Evolutionary conservation across 2,888 invertebrate genomes (phyloP), one percentile per base, ranked within the genome.

Genomic region (Drosophila mettleri): DNA sequence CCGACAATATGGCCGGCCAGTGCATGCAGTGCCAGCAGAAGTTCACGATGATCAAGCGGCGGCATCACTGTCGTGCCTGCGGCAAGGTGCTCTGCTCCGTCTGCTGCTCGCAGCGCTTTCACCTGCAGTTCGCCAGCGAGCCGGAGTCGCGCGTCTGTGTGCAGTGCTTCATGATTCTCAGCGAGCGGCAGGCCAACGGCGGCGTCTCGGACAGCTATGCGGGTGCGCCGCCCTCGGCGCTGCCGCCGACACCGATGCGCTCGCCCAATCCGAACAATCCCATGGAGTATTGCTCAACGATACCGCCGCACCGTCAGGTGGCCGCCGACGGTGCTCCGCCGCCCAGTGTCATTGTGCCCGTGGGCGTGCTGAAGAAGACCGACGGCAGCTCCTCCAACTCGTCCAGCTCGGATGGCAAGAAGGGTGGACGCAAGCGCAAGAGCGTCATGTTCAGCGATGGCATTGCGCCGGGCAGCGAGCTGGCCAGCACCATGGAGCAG

Each of bases 371-470:
- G 3, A 96, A 96, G 90, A 91, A 92, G 59, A 89, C 90, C 87
- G 93, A 93, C 58, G 93, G 93, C 54, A 74, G 79, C 59, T 89
- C 69, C 84, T 91, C 80, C 2, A 89, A 88, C 43, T 91, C 91
- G 0, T 90, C 91, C 29, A 88, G 86, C 33, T 88, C 88, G 5
- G 89, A 89, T 57, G 82, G 85, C 31, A 93, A 93, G 58, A 90
- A 89, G 78, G 84, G n/a, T n/a, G n/a, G 85, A 0, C 93, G 93
- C 53, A 95, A 94, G 84, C 95, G 94, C 78, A 96, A 95, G 93
- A 96, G 94, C 80, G 97, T 97, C 48, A 97, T 97, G 94, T 97
- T 97, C 91, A 97, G 96, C 86, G 97, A 97, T 92, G 97, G 97
- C 74, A 97, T 97, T 88, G 94, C 96, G 64, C 97, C 97, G 36